Evolutionary conservation across 2,113 vertebrate genomes (phyloP).

Genomic region (Pelvicachromis taeniatus): DNA sequence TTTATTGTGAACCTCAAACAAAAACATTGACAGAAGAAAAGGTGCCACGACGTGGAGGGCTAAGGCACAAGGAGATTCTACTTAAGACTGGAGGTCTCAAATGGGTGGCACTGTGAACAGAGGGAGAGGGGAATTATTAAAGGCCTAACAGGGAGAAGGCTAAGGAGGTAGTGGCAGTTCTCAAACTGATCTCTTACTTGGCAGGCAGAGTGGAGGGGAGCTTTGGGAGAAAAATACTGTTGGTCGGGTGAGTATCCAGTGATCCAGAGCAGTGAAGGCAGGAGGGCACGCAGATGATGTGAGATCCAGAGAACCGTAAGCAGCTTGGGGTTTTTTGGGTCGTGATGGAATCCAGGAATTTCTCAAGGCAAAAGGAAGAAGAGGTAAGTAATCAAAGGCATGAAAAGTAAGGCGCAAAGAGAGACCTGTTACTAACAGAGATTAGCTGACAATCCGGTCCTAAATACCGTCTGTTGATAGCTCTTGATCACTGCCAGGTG

Average conservation of each 20-base stretch:
- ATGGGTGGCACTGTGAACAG: not conserved
- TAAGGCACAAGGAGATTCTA: not conserved
- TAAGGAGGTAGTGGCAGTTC: not conserved
- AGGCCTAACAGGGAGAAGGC: not conserved
- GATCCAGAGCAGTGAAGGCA: not conserved
- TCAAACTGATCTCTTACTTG: not conserved
- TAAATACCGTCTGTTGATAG: too few species aligned
- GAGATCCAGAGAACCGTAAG: not conserved
- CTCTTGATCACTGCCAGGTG: too few species aligned
- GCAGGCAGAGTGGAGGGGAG: not conserved
- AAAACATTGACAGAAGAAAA: not conserved
- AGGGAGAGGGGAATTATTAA: not conserved
- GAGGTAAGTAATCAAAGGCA: not conserved
- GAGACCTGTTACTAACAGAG: not conserved
- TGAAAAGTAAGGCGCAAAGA: not conserved
- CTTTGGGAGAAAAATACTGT: not conserved
- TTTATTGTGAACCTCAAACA: too few species aligned
- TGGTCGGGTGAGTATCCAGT: not conserved
- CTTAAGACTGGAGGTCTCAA: not conserved
- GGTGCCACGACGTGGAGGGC: not conserved
- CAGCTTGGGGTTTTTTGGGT: not conserved
- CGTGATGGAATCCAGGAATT: not conserved
- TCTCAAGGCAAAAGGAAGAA: not conserved
- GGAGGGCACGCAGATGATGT: not conserved
- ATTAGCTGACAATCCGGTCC: too few species aligned